Conservation (phyloP, 2,888 invertebrate species). For the Zygaena filipendulae region DNA sequence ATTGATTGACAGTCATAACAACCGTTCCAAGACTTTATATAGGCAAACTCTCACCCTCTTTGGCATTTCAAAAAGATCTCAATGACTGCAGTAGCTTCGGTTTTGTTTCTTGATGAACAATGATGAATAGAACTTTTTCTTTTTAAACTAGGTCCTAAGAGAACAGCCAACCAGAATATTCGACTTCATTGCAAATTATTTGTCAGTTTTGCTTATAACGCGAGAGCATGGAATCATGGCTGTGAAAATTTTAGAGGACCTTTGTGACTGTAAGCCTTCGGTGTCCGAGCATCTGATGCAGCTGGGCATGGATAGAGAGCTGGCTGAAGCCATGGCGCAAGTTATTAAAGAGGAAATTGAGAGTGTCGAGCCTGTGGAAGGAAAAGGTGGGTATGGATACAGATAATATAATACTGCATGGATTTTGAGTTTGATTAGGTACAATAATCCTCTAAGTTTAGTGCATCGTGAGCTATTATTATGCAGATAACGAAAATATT, state of each 20-base stretch:
- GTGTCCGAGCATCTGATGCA: constrained; percentile 42
- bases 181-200: constrained; percentile 78
- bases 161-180: constrained; percentile 73
- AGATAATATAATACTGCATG: too few relatives aligned
- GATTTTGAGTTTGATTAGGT: background rate
- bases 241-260: constrained; percentile 45
- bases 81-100: too few relatives aligned
- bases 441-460: too few relatives aligned
- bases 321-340: constrained; percentile 28
- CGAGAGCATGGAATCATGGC: constrained; percentile 68
- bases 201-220: constrained; percentile 75
- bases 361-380: constrained; percentile 26
- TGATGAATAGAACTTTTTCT: too few relatives aligned
- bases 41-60: too few relatives aligned
- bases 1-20: too few relatives aligned
- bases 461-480: too few relatives aligned
- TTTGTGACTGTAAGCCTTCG: constrained; percentile 50
- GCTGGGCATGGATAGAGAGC: constrained; percentile 25
- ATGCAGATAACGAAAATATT: too few relatives aligned
- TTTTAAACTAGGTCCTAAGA: constrained; percentile 68
- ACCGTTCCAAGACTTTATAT: too few relatives aligned
- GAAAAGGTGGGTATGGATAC: too few relatives aligned
- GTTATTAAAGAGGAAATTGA: constrained; percentile 46
- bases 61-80: too few relatives aligned
- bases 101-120: too few relatives aligned